A percentile compares a stretch with the other conserved stretches of the same genome.
Conservation (phyloP, 2,797 vertebrate species). For the Lithobates pipiens region DNA sequence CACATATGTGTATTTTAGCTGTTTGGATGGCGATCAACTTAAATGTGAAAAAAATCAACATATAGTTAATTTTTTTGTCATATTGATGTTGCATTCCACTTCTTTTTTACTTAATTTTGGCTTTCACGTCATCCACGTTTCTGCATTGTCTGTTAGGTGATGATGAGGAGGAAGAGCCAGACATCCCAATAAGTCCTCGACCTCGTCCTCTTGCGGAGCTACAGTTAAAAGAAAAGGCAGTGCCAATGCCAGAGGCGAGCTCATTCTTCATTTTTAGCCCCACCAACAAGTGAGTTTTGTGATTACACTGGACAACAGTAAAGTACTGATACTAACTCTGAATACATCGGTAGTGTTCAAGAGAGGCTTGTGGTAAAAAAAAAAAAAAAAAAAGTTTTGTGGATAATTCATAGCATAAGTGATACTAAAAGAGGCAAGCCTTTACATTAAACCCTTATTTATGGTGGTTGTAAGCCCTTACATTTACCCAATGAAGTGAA, state of each 20-base stretch:
- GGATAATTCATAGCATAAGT: no score
- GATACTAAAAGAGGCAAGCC: no score
- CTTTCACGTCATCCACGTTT: not conserved
- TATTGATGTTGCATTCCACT: not conserved
- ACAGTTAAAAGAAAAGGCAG: constrained; percentile 95
- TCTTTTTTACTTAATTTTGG: not conserved
- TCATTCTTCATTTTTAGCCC: constrained; percentile 97
- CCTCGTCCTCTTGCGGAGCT: constrained; percentile 95
- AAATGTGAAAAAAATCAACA: no score
- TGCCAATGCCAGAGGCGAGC: constrained; percentile 94
- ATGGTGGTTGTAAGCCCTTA: no score
- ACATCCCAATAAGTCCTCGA: constrained; percentile 91
- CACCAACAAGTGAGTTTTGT: constrained; percentile 88
- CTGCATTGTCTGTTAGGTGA: constrained; percentile 79
- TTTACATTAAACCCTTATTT: no score
- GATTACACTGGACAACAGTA: not conserved
- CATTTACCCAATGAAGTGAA: no score
- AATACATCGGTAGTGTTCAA: no score
- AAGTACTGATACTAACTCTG: not conserved
- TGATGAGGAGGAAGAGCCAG: constrained; percentile 96
- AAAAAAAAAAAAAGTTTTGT: no score
- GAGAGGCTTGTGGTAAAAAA: no score
- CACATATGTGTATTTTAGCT: no score
- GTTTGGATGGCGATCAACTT: no score
- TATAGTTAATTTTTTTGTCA: not conserved